Evolutionary conservation across 2,888 invertebrate species (phyloP), one percentile per base, ranked within the genome.

Genomic region (Ctena decussata): DNA sequence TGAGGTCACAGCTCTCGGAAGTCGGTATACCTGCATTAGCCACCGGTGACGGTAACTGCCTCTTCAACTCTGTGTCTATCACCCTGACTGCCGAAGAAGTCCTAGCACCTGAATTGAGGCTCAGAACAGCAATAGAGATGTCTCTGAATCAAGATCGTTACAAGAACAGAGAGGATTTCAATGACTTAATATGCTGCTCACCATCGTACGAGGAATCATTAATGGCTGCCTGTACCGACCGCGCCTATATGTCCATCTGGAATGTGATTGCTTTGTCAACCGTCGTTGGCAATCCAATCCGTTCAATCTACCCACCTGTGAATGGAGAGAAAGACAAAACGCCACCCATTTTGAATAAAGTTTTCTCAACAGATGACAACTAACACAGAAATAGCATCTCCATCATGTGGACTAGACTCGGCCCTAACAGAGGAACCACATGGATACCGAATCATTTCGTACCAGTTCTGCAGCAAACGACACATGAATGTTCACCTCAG

Each of bases 91-190:
- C 8, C 37, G n/a, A 39, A 3, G 70, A 70, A 37, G 70, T 35
- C 1, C 30, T 70, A n/a, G 35, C 70, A 21, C 5, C 70, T n/a
- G 70, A 70, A 39, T 24, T 70, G 11, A 3, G 70, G 35, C 39
- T 70, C 5, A 35, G 37, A 35, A 70, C 70, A 11, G 70, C 70
- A 2, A 35, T 70, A n/a, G 70, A 70, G 37, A 70, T 70, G 70
- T 39, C 18, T 21, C 35, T 70, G 21, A 70, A 70, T 37, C 35
- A 8, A 3, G 39, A 35, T 27, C 1, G 12, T 6, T 70, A 70
- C 24, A 70, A 35, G 24, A 21, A 15, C 18, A 6, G 70, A 8
- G 37, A 35, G 5, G 70, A 70, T 30, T 70, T 39, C 30, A 37
- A 70, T 30, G 5, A 39, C 35, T 37, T 70, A 8, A n/a, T 70